Percentiles rank a stretch among this genome's conserved stretches.
phyloP scores from a whole-genome alignment of 2,113 vertebrate genomes.

The Macquaria australasica region DNA sequence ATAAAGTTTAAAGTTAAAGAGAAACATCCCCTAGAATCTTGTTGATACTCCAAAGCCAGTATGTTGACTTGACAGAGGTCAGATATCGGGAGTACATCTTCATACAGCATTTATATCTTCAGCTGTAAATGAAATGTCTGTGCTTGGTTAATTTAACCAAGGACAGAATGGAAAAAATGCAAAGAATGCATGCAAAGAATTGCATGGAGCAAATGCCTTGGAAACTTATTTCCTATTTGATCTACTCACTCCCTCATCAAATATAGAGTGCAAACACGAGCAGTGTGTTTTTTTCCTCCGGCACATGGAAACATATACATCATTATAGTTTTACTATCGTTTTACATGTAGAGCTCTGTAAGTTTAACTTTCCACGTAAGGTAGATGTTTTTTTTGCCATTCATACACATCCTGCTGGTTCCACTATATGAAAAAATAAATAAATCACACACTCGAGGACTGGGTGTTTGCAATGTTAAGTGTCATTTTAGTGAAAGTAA shows the following conservation, averaged over 20 bases:
- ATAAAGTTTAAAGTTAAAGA: neutral
- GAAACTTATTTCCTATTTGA: conserved; percentile 37
- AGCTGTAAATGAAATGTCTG: conserved; percentile 35
- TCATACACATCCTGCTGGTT: neutral
- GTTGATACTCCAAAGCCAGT: conserved; percentile 26
- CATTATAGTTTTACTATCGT: neutral
- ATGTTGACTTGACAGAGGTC: conserved; percentile 3
- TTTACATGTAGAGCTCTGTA: neutral
- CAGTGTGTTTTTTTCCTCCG: neutral
- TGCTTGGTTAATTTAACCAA: neutral
- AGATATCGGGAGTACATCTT: conserved; percentile 19
- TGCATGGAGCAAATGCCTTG: conserved; percentile 9
- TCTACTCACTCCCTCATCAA: conserved; percentile 23
- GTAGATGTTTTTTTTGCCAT: neutral
- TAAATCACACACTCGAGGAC: neutral
- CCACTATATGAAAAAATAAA: neutral
- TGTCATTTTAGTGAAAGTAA: neutral
- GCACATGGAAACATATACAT: neutral
- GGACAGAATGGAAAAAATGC: too few relatives aligned
- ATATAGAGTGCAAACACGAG: neutral
- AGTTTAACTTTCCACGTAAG: neutral
- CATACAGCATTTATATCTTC: conserved; percentile 1
- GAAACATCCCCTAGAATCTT: neutral
- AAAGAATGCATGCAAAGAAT: neutral
- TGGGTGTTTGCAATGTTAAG: neutral